A percentile compares a stretch with the other conserved stretches of the same genome.
These are phyloP conservation scores for Periparus ater DNA, from an alignment of 2,797 vertebrate species.

Conservation along the genomic window DNA sequence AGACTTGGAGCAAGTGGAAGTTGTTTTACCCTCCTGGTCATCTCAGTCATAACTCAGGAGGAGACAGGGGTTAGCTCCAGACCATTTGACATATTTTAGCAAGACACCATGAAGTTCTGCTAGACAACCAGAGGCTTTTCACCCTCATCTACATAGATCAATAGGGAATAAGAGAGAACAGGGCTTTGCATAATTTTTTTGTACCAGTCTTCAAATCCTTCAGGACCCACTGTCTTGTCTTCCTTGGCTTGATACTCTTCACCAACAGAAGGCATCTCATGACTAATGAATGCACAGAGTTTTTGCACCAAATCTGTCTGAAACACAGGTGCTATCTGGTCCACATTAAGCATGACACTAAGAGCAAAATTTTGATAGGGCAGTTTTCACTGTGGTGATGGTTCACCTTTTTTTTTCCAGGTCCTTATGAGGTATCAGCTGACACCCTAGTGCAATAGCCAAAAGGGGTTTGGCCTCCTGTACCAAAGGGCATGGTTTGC, in stretches of 20 bases:
- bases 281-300: rapidly evolving
- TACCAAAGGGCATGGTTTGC: neutral
- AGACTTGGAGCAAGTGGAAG: neutral
- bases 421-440: neutral
- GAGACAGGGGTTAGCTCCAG: neutral
- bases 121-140: neutral
- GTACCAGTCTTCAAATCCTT: neutral
- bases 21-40: neutral
- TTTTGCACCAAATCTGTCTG: neutral
- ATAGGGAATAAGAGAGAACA: neutral
- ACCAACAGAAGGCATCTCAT: neutral
- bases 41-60: neutral
- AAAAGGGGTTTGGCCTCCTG: neutral
- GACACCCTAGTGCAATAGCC: neutral
- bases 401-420: neutral
- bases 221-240: neutral
- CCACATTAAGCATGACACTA: neutral
- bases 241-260: neutral
- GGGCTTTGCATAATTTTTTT: neutral
- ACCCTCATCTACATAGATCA: neutral
- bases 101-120: neutral
- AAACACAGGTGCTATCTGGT: neutral
- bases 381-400: neutral
- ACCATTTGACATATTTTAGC: neutral
- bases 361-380: neutral